Base-by-base conservation (phyloP, 2,888 invertebrate species). In the Melanotus villosus region DNA sequence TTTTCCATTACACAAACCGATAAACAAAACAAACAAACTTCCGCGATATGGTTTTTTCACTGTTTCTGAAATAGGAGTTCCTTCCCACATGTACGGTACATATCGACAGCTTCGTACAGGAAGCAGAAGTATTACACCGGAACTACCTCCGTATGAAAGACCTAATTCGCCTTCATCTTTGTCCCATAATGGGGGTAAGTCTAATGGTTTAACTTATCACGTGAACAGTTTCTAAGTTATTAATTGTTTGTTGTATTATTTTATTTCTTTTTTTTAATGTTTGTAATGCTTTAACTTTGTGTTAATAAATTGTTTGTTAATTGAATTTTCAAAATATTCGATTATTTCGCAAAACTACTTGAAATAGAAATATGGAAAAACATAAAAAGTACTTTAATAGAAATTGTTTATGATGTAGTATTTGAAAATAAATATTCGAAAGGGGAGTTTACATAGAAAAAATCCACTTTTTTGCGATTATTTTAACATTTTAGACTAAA, bases 41-140 rank as follows among this genome's bases (percentile, higher is more conserved):
- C 26, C 26, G 26, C 26, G 26, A 26, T 26, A 7, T 7, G 7
- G 26, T 16, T 47, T 47, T 47, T 47, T 47, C 47, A 47, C 19
- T 47, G 21, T 30, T 1, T 52, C 9, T 52, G 14, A 12, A 30
- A 16, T 78, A 86, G 86, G 85, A 65, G 84, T 85, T 45, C 84
- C 86, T 1, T 86, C 86, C 9, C 85, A 85, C 65, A 85, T 85
- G 83, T 86, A 86, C 72, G 85, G 84, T 10, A 86, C 84, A n/a
- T 86, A 86, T 73, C 79, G 85, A 10, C 85, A 86, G 73, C 78
- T 84, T 65, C 84, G 81, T 62, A 83, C 81, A 14, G 80, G 80
- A 34, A 78, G 74, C 68, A 77, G 81, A 68, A 80, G 77, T 34
- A 26, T 67, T 2, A 78, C 80, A 23, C 82, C 83, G 7, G 83